Conservation (phyloP, 92 coral and sea anemone genomes). For the Epizoanthus stellaris region DNA sequence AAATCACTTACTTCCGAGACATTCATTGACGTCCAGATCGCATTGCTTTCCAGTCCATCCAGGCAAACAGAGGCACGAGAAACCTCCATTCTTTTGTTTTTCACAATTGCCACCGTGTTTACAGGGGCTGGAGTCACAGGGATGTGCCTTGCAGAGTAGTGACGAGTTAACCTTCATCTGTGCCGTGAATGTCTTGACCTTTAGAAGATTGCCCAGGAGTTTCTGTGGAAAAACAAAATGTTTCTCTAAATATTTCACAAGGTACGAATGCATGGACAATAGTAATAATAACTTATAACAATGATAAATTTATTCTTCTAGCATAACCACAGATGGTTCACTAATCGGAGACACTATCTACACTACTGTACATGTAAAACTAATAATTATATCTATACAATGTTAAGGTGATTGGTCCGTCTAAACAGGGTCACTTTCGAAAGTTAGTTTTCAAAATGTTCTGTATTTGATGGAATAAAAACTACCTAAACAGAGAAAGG, state of each 20-base stretch:
- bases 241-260: too few relatives aligned
- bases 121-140: conserved; percentile 83
- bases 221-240: conserved; percentile 24
- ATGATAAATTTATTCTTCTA: too few relatives aligned
- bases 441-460: too few relatives aligned
- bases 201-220: conserved; percentile 52
- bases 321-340: too few relatives aligned
- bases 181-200: conserved; percentile 46
- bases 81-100: conserved; percentile 49
- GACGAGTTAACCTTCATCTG: conserved; percentile 63
- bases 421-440: too few relatives aligned
- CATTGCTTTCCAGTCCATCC: conserved; percentile 94
- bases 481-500: too few relatives aligned
- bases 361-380: too few relatives aligned
- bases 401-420: too few relatives aligned
- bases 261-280: too few relatives aligned
- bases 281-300: background rate
- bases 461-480: too few relatives aligned
- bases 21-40: conserved; percentile 73
- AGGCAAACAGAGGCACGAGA: conserved; percentile 78
- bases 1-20: conserved; percentile 64
- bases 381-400: too few relatives aligned
- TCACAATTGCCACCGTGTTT: conserved; percentile 32
- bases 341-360: too few relatives aligned
- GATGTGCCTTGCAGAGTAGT: conserved; percentile 72